phyloP scores from a whole-genome alignment of 2,113 vertebrate genomes.

The Narcine bancroftii region DNA sequence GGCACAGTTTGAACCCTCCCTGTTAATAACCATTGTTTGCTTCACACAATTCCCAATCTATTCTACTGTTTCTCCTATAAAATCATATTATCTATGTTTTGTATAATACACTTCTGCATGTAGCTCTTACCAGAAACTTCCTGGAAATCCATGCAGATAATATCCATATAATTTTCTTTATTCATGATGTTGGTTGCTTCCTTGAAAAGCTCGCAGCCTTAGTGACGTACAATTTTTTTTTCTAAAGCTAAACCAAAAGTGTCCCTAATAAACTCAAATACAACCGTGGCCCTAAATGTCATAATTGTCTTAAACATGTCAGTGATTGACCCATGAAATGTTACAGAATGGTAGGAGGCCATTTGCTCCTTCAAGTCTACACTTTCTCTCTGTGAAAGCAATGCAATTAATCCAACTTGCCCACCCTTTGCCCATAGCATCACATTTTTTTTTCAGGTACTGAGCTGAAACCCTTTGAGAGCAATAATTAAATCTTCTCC shows the following conservation, averaged over 20 bases:
- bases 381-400: no score
- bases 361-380: no score
- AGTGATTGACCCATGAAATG: not conserved
- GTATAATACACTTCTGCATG: not conserved
- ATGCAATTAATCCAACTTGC: no score
- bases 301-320: not conserved
- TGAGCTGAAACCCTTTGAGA: no score
- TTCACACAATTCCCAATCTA: slow-evolving; percentile 10
- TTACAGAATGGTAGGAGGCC: no score
- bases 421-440: no score
- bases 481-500: no score
- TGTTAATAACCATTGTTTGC: not conserved
- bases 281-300: not conserved
- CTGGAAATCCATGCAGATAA: not conserved
- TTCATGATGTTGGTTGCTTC: not conserved
- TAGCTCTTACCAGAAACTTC: not conserved
- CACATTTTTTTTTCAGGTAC: no score
- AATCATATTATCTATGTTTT: not conserved
- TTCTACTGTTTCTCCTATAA: slow-evolving; percentile 15
- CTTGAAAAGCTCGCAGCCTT: not conserved
- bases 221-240: not conserved
- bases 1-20: not conserved
- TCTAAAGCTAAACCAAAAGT: not conserved
- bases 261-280: no score
- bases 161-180: not conserved